A percentile compares a stretch with the other conserved stretches of the same genome.
These are phyloP conservation scores for Nymphalis polychloros DNA, from an alignment of 2,888 invertebrate genomes.

Conservation along the genomic window DNA sequence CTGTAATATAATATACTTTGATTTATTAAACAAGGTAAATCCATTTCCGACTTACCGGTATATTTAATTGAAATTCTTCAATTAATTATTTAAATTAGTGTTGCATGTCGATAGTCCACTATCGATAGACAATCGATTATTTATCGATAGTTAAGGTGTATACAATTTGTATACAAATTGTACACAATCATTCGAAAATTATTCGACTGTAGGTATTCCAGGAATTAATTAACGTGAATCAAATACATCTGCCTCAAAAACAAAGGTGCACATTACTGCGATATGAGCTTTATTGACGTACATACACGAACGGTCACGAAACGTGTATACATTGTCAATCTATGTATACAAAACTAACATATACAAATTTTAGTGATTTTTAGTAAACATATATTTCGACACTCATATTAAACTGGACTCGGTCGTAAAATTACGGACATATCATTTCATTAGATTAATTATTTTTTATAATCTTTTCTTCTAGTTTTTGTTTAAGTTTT, in stretches of 20 bases:
- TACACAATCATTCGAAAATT: neutral
- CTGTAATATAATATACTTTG: no score
- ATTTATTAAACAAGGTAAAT: no score
- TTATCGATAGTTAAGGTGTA: no score
- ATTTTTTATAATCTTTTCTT: no score
- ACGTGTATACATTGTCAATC: neutral
- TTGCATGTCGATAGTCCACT: no score
- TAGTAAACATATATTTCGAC: neutral
- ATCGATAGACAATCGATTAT: no score
- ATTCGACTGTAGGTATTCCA: neutral
- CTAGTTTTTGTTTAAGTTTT: no score
- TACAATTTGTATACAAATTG: no score
- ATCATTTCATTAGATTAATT: no score
- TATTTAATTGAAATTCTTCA: no score
- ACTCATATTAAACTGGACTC: neutral
- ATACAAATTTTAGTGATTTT: neutral
- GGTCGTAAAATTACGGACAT: neutral
- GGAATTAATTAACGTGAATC: neutral
- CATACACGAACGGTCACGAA: neutral
- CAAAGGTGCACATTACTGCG: neutral
- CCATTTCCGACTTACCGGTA: no score
- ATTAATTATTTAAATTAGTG: no score
- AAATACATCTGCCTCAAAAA: constrained; percentile 6
- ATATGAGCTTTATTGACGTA: neutral
- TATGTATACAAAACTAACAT: neutral